These are phyloP conservation scores for Suricata suricatta DNA, from an alignment of 2,113 vertebrate species.

Conservation along the genomic window DNA sequence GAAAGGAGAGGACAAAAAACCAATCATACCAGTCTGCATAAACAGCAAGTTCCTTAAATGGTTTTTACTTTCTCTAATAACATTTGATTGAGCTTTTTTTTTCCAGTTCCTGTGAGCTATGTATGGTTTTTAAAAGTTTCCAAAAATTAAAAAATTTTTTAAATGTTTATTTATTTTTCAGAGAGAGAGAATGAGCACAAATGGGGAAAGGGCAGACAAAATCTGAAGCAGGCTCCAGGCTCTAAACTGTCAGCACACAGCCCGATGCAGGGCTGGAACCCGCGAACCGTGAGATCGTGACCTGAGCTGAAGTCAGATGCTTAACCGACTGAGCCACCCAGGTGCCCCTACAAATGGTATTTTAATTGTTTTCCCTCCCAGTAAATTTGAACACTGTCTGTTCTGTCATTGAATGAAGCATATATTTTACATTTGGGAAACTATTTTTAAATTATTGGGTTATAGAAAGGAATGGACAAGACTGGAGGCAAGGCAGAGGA, in stretches of 20 bases:
- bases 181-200: too few relatives aligned
- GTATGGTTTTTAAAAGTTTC: neutral
- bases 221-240: too few relatives aligned
- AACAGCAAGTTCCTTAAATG: neutral
- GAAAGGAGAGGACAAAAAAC: neutral
- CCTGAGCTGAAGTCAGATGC: too few relatives aligned
- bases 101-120: neutral
- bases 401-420: neutral
- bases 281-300: too few relatives aligned
- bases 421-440: neutral
- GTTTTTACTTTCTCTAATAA: neutral
- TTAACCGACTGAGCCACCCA: too few relatives aligned
- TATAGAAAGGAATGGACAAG: neutral
- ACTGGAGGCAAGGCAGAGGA: neutral
- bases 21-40: neutral
- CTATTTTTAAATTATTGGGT: neutral
- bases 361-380: neutral
- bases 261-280: too few relatives aligned
- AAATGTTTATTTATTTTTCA: too few relatives aligned
- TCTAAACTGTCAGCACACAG: too few relatives aligned
- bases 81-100: neutral
- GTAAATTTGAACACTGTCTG: neutral
- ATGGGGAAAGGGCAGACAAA: too few relatives aligned
- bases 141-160: too few relatives aligned
- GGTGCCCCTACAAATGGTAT: neutral